A percentile compares a stretch with the other conserved stretches of the same genome.
Conservation (phyloP, 2,888 invertebrate species). For the Diloba caeruleocephala region DNA sequence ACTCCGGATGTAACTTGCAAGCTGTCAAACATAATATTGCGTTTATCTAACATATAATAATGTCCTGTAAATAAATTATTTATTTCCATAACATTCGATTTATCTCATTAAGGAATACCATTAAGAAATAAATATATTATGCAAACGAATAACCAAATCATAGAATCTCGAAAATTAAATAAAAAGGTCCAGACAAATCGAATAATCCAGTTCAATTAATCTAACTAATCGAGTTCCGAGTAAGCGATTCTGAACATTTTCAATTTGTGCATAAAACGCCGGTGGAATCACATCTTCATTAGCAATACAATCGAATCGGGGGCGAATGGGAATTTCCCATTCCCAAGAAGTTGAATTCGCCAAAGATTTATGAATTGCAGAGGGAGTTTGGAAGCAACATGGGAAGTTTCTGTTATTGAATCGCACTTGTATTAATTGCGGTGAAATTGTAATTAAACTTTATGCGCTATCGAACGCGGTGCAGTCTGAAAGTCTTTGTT, state of each 20-base stretch:
- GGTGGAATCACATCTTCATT: slow-evolving; percentile 73
- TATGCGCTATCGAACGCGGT: slow-evolving; percentile 26
- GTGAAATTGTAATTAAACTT: slow-evolving; percentile 54
- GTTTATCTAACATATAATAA: too few species aligned
- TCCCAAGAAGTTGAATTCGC: slow-evolving; percentile 60
- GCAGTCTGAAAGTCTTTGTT: slow-evolving; percentile 40
- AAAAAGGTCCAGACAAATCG: slow-evolving; percentile 50
- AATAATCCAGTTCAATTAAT: slow-evolving; percentile 64
- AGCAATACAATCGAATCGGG: slow-evolving; percentile 74
- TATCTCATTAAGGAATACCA: slow-evolving; percentile 19
- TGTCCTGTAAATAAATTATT: neutral
- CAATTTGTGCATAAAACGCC: slow-evolving; percentile 73
- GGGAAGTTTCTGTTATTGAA: slow-evolving; percentile 49
- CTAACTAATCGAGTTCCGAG: slow-evolving; percentile 55
- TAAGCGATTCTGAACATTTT: slow-evolving; percentile 68
- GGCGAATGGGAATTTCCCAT: slow-evolving; percentile 69
- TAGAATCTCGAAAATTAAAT: slow-evolving; percentile 50
- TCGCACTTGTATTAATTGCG: slow-evolving; percentile 50
- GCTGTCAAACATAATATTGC: too few species aligned
- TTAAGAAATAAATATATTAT: slow-evolving; percentile 33
- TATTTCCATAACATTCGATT: neutral
- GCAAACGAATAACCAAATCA: slow-evolving; percentile 38
- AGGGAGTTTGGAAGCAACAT: slow-evolving; percentile 46
- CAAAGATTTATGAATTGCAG: slow-evolving; percentile 55
- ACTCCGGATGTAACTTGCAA: too few species aligned